Conservation (phyloP, 2,113 vertebrate genomes). For the Enhydra lutris region DNA sequence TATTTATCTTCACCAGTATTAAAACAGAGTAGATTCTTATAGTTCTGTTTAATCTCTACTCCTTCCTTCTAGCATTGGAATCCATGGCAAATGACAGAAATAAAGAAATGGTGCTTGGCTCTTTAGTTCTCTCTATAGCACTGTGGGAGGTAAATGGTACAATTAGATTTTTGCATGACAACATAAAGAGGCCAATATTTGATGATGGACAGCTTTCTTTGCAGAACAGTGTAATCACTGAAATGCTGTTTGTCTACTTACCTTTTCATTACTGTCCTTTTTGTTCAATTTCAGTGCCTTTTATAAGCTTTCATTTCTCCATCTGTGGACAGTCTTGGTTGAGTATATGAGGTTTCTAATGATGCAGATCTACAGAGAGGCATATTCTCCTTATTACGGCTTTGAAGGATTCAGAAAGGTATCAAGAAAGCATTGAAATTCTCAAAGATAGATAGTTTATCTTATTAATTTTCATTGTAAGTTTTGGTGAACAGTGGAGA, state of each 20-base stretch:
- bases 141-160: constrained; percentile 18
- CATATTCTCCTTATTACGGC: background rate
- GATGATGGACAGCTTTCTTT: constrained; percentile 64
- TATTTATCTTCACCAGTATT: constrained; percentile 49
- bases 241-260: constrained; percentile 67
- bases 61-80: constrained; percentile 52
- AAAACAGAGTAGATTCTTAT: constrained; percentile 49
- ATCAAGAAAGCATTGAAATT: background rate
- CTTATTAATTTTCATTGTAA: constrained; percentile 31
- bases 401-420: background rate
- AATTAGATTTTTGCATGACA: constrained; percentile 61
- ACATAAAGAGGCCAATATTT: constrained; percentile 61
- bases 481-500: background rate
- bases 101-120: constrained; percentile 66
- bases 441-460: constrained; percentile 3
- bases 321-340: constrained; percentile 48
- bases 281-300: constrained; percentile 61
- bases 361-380: constrained; percentile 57
- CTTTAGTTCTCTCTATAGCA: constrained; percentile 39
- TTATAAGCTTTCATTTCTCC: constrained; percentile 49
- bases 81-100: constrained; percentile 54
- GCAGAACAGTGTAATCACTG: constrained; percentile 30
- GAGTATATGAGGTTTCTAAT: constrained; percentile 65
- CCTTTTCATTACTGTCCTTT: constrained; percentile 71
- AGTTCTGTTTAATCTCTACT: constrained; percentile 64